phyloP scores from a whole-genome alignment of 2,797 vertebrate species.

The Podarcis lilfordi region DNA sequence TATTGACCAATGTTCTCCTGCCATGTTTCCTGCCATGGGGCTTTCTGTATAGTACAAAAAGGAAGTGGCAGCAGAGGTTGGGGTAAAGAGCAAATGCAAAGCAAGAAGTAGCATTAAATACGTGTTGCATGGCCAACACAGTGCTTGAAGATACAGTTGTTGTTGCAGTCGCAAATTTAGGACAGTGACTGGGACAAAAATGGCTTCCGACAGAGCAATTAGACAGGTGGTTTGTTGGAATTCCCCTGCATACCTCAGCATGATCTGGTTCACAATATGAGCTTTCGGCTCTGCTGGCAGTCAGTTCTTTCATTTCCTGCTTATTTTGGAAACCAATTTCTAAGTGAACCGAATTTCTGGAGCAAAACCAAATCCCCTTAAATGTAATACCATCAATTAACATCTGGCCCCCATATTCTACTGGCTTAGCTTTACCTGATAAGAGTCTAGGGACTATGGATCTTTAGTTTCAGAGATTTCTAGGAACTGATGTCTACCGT shows the following conservation, averaged over 20 bases:
- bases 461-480: not conserved
- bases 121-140: not conserved
- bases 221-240: not conserved
- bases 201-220: slow-evolving; percentile 5
- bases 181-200: not conserved
- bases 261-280: not conserved
- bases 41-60: not conserved
- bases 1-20: not conserved
- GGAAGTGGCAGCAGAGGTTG: not conserved
- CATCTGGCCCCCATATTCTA: not conserved
- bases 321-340: slow-evolving; percentile 7
- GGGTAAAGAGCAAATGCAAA: not conserved
- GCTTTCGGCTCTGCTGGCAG: not conserved
- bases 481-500: not conserved
- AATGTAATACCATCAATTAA: slow-evolving; percentile 18
- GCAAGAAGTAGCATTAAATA: not conserved
- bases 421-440: not conserved
- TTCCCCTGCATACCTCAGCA: too few species aligned
- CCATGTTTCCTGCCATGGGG: not conserved
- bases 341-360: not conserved
- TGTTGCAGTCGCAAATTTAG: not conserved
- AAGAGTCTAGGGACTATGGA: not conserved
- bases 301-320: slow-evolving; percentile 29
- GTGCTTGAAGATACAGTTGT: too few species aligned
- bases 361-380: not conserved